Evolutionary conservation across 2,888 invertebrate genomes (phyloP).

Genomic region (Athrips mouffetella): DNA sequence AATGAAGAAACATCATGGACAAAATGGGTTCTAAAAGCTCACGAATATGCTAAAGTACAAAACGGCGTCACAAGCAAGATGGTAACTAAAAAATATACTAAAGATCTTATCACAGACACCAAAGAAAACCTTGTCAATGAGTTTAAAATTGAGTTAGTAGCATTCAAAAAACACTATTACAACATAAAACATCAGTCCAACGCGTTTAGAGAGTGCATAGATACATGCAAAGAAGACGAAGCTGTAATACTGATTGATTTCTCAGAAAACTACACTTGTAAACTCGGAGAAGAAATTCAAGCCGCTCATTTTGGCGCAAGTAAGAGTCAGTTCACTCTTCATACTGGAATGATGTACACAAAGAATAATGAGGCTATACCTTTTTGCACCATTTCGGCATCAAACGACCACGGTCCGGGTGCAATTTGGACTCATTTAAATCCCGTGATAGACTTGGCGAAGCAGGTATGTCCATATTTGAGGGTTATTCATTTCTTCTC

Average conservation of each 20-base stretch:
- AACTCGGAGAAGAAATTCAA: slow-evolving; percentile 19
- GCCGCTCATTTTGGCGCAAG: slow-evolving; percentile 26
- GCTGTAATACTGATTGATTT: neutral
- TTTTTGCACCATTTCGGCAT: slow-evolving; percentile 17
- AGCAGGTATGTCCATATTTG: neutral
- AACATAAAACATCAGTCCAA: neutral
- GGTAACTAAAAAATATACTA: neutral
- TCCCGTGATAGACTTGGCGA: slow-evolving; percentile 11
- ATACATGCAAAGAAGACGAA: neutral
- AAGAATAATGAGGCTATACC: slow-evolving; percentile 15
- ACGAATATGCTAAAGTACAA: neutral
- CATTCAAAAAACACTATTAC: too few species aligned
- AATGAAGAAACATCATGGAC: neutral
- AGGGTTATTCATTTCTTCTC: neutral
- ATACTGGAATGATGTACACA: slow-evolving; percentile 22
- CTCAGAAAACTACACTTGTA: slow-evolving; percentile 10
- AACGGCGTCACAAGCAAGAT: neutral
- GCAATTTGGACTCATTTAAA: slow-evolving; percentile 26
- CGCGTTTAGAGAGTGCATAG: neutral
- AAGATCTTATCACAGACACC: neutral
- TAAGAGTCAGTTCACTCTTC: slow-evolving; percentile 25
- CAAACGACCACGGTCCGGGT: slow-evolving; percentile 22
- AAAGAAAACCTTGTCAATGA: neutral
- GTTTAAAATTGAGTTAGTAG: neutral
- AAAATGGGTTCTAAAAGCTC: neutral